Evolutionary conservation across 2,888 invertebrate species (phyloP).

Genomic region (Baccha elongata): DNA sequence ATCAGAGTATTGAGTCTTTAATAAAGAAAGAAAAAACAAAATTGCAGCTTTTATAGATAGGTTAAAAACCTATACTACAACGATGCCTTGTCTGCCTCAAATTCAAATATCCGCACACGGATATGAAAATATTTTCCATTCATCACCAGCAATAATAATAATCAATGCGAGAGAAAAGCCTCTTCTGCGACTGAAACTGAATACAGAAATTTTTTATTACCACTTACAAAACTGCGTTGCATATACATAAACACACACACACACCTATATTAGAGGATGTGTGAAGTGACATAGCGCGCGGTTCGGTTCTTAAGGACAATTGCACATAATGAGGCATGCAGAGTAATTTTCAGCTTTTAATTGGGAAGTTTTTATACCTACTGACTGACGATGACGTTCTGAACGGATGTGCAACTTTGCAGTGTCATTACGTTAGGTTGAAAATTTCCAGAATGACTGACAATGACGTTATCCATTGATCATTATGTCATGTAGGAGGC

Average conservation of each 20-base stretch:
- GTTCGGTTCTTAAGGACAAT: conserved; percentile 50
- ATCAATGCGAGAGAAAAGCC: conserved; percentile 35
- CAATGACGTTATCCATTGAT: conserved; percentile 50
- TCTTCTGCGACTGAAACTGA: conserved; percentile 32
- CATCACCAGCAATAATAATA: conserved; percentile 35
- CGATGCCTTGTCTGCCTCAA: neutral
- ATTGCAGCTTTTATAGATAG: neutral
- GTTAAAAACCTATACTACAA: neutral
- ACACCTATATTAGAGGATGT: neutral
- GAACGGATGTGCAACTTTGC: conserved; percentile 10
- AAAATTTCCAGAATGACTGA: conserved; percentile 51
- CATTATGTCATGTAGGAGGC: conserved; percentile 41
- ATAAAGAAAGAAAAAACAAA: conserved; percentile 7
- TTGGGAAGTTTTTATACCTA: conserved; percentile 45
- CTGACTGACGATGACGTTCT: neutral
- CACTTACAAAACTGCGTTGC: neutral
- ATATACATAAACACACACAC: neutral
- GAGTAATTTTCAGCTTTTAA: conserved; percentile 57
- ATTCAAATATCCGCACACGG: conserved; percentile 28
- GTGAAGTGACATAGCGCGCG: conserved; percentile 16
- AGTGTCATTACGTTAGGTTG: conserved; percentile 1
- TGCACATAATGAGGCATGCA: conserved; percentile 48
- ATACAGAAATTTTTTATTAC: conserved; percentile 31
- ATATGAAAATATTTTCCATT: conserved; percentile 63
- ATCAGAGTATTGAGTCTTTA: conserved; percentile 44